These are phyloP conservation scores for Piprites chloris DNA, from an alignment of 2,113 vertebrate species.

Conservation along the genomic window DNA sequence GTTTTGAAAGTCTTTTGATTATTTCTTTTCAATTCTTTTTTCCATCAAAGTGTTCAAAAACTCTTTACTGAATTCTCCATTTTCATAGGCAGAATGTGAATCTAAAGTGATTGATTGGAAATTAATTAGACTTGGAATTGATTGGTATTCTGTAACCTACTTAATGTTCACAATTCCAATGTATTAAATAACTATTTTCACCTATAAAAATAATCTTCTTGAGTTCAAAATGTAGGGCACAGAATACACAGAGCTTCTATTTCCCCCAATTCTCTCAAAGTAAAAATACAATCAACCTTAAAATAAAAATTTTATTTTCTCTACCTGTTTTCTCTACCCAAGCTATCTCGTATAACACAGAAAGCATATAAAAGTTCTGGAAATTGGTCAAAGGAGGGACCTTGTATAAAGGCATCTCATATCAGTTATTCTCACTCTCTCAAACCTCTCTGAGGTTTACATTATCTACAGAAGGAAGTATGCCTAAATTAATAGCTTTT, in stretches of 20 bases:
- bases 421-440: not conserved
- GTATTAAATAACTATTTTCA: not conserved
- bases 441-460: not conserved
- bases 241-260: not conserved
- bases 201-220: not conserved
- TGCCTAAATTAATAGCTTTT: not conserved
- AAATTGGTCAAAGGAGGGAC: not conserved
- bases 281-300: not conserved
- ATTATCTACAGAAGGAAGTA: constrained; percentile 24
- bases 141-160: not conserved
- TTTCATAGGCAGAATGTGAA: not conserved
- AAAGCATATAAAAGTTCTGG: not conserved
- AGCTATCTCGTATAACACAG: not conserved
- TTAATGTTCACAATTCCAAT: not conserved
- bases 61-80: not conserved
- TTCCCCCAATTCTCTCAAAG: not conserved
- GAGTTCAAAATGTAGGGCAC: not conserved
- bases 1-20: not conserved
- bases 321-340: not conserved
- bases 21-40: not conserved
- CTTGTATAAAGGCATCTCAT: not conserved
- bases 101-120: not conserved
- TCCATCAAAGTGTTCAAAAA: not conserved
- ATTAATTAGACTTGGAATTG: not conserved
- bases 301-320: not conserved